Evolutionary conservation across 1,140 invertebrate species (phyloP).

Genomic region (Drosophila virilis): DNA sequence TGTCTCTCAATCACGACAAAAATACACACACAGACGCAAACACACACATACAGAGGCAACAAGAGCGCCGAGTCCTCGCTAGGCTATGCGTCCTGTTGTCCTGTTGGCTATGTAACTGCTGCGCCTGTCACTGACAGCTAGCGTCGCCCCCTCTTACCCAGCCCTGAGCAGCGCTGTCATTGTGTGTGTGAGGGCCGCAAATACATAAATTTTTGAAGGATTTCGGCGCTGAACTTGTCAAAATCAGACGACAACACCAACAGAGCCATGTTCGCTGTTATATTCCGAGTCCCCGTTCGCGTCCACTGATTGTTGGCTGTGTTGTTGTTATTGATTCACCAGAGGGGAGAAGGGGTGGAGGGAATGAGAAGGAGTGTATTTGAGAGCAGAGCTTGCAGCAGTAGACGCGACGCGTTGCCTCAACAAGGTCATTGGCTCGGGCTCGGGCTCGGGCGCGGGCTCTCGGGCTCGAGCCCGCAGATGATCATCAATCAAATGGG

Average conservation of each 20-base stretch:
- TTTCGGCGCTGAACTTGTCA: conserved; percentile 83
- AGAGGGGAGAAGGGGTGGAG: not conserved
- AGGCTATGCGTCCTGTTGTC: conserved; percentile 19
- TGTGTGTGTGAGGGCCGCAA: conserved; percentile 39
- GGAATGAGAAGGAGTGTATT: not conserved
- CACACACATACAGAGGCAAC: conserved; percentile 33
- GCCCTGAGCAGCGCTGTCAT: not conserved
- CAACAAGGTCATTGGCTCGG: conserved; percentile 79
- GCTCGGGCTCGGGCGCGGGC: conserved; percentile 42
- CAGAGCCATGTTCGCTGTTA: conserved; percentile 29
- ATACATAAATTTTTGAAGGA: conserved; percentile 82
- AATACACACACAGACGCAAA: conserved; percentile 42
- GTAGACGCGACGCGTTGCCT: conserved; percentile 16
- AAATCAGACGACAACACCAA: conserved; percentile 68
- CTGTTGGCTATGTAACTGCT: conserved; percentile 29
- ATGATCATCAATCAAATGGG: conserved; percentile 79
- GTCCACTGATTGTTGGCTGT: conserved; percentile 40
- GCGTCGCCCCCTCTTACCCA: not conserved
- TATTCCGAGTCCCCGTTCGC: conserved; percentile 6
- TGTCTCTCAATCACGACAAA: conserved; percentile 75
- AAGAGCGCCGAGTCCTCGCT: conserved; percentile 33
- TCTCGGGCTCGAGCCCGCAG: conserved; percentile 28
- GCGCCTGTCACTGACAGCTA: conserved; percentile 70
- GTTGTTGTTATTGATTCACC: conserved; percentile 53
- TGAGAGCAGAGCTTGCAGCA: conserved; percentile 18